Conservation (phyloP, 1,140 invertebrate genomes). For the Plectrocnemia conspersa region DNA sequence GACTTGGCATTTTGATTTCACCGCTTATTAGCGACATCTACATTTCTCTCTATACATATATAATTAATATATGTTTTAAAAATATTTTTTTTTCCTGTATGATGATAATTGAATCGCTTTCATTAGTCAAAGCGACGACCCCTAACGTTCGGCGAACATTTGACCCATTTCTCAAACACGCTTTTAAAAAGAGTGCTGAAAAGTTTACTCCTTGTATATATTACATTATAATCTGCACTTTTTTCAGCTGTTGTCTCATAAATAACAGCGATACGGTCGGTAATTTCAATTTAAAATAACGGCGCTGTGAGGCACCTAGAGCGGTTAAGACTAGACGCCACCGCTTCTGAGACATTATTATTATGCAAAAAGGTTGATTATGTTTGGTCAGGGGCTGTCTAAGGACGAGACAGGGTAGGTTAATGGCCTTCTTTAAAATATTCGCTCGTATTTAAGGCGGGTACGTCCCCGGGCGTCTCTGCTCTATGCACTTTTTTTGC, state of each 20-base stretch:
- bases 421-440: too few species aligned
- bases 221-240: neutral
- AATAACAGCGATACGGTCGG: slow-evolving; percentile 11
- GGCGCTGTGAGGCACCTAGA: too few species aligned
- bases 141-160: too few species aligned
- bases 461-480: too few species aligned
- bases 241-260: slow-evolving; percentile 5
- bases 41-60: too few species aligned
- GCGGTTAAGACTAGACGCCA: too few species aligned
- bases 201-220: neutral
- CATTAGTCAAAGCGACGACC: neutral
- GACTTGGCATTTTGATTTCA: too few species aligned
- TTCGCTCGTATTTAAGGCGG: too few species aligned
- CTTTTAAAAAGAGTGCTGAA: too few species aligned
- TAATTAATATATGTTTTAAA: neutral
- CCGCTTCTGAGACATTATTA: neutral
- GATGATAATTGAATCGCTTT: neutral
- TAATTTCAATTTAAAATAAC: slow-evolving; percentile 19
- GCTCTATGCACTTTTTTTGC: too few species aligned
- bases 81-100: neutral
- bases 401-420: neutral
- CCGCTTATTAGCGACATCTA: too few species aligned
- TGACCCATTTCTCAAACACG: too few species aligned
- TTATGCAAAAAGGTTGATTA: slow-evolving; percentile 17
- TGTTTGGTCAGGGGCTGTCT: slow-evolving; percentile 9